Conservation (phyloP, 2,888 invertebrate species). For the Andrena hattorfiana region DNA sequence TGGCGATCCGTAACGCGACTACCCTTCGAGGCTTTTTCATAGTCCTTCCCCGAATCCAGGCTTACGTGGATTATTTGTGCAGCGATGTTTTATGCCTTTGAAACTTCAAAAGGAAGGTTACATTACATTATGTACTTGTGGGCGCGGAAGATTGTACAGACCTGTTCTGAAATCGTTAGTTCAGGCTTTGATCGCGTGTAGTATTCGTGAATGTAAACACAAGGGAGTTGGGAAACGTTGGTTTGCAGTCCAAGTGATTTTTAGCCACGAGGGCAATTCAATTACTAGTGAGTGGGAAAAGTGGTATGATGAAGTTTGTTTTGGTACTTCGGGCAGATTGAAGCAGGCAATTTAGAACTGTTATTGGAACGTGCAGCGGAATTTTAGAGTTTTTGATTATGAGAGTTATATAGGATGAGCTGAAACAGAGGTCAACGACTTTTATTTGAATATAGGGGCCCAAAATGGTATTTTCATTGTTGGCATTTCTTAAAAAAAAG, state of each 20-base stretch:
- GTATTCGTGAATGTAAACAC: too few relatives aligned
- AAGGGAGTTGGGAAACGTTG: too few relatives aligned
- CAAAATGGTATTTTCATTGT: too few relatives aligned
- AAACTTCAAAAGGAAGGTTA: neutral
- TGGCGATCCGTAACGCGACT: conserved; percentile 35
- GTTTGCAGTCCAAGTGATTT: neutral
- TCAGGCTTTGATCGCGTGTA: too few relatives aligned
- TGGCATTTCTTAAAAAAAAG: too few relatives aligned
- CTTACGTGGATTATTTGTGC: conserved; percentile 15
- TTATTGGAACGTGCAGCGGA: too few relatives aligned
- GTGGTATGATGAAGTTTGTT: neutral
- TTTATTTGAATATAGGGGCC: too few relatives aligned
- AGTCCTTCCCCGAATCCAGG: conserved; percentile 2
- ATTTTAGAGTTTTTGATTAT: too few relatives aligned
- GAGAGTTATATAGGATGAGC: too few relatives aligned
- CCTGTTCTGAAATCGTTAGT: neutral
- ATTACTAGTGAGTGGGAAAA: too few relatives aligned
- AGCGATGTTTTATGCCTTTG: neutral
- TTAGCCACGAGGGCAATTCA: too few relatives aligned
- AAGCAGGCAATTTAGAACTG: neutral
- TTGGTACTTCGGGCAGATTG: neutral
- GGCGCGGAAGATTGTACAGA: neutral
- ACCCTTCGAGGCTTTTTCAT: conserved; percentile 31
- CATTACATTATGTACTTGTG: neutral
- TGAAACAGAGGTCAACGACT: neutral